phyloP scores from a whole-genome alignment of 2,797 vertebrate genomes.

The Lates japonicus region DNA sequence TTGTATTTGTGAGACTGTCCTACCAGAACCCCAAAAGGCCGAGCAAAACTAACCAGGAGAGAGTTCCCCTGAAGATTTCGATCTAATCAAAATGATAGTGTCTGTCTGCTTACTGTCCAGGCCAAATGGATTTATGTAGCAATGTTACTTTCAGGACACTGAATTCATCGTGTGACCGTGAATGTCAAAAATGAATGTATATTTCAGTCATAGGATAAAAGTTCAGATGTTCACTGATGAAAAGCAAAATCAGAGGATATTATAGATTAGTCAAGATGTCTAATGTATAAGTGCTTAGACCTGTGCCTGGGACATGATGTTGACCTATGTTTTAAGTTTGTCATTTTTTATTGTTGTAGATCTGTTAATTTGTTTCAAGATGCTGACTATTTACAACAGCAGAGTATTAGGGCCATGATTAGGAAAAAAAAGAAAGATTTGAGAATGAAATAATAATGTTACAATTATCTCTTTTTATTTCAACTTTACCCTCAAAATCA shows the following conservation, averaged over 20 bases:
- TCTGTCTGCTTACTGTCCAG: neutral
- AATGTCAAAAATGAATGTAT: conserved; percentile 46
- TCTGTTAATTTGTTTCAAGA: conserved; percentile 9
- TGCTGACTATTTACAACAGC: neutral
- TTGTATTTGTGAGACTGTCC: conserved; percentile 86
- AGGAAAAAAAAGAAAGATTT: neutral
- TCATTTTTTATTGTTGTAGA: conserved; percentile 31
- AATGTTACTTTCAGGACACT: conserved; percentile 17
- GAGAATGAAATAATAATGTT: neutral
- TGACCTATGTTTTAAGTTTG: conserved; percentile 27
- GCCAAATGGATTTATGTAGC: conserved; percentile 1
- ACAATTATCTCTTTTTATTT: neutral
- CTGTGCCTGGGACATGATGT: conserved; percentile 17
- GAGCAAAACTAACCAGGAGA: conserved; percentile 82
- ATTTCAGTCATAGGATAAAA: conserved; percentile 38
- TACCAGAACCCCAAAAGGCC: conserved; percentile 84
- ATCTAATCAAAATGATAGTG: conserved; percentile 53
- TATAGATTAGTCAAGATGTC: conserved; percentile 18
- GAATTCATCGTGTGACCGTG: conserved; percentile 20
- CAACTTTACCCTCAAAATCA: neutral
- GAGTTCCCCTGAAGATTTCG: conserved; percentile 82
- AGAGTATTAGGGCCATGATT: neutral
- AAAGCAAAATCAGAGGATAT: conserved; percentile 12
- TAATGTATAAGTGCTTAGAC: neutral
- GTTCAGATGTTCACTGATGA: conserved; percentile 24